These are phyloP conservation scores for Cetonia aurata DNA, from an alignment of 2,888 invertebrate species.

Conservation along the genomic window DNA sequence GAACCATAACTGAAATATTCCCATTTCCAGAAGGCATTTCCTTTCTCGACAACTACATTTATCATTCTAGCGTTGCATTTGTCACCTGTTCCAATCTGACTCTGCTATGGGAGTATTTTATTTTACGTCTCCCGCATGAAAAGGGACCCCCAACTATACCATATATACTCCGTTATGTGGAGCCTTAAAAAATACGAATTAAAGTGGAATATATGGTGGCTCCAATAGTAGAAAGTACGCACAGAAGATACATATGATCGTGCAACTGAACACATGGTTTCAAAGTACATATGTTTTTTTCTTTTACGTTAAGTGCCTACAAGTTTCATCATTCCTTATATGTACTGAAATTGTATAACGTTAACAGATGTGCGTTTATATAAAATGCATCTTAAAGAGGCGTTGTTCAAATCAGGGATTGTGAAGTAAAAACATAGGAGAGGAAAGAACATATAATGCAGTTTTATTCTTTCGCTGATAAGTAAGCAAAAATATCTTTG, in stretches of 20 bases:
- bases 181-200: neutral
- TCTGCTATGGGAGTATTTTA: slow-evolving; percentile 37
- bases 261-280: slow-evolving; percentile 14
- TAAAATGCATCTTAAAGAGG: slow-evolving; percentile 27
- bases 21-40: slow-evolving; percentile 51
- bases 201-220: slow-evolving; percentile 22
- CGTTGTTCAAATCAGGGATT: slow-evolving; percentile 6
- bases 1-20: slow-evolving; percentile 51
- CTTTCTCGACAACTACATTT: slow-evolving; percentile 49
- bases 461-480: neutral
- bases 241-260: slow-evolving; percentile 1
- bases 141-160: neutral
- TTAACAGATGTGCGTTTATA: slow-evolving; percentile 38
- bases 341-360: slow-evolving; percentile 38
- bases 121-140: slow-evolving; percentile 1
- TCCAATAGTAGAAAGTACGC: too few species aligned
- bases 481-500: too few species aligned
- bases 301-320: slow-evolving; percentile 1
- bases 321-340: slow-evolving; percentile 41
- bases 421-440: too few species aligned
- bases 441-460: neutral
- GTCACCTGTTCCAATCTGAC: slow-evolving; percentile 52
- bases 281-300: slow-evolving; percentile 24
- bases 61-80: slow-evolving; percentile 53
- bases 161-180: neutral